Evolutionary conservation across 2,888 invertebrate species (phyloP), one percentile per base, ranked within the genome.

Genomic region (Baccha elongata): DNA sequence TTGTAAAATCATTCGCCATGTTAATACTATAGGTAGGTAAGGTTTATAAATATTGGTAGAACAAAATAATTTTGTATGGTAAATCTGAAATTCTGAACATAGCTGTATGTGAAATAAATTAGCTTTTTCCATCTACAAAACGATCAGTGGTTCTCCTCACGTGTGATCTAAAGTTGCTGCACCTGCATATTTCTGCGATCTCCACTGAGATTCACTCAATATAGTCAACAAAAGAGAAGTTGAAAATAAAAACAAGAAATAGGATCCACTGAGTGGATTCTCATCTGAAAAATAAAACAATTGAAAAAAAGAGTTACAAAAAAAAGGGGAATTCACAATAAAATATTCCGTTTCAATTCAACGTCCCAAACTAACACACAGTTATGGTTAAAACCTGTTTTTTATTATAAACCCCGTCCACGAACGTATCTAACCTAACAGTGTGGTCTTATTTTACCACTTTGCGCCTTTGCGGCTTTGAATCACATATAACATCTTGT

Each of bases 361-460:
- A n/a, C n/a, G 5, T 4, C 23, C 23, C 23, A 3, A 23, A 23
- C 29, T 44, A 19, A 58, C 35, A 67, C 65, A 72, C 7, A 11
- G 10, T 40, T 11, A 50, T 26, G 21, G 58, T 10, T 46, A 52
- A 53, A 73, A 79, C 79, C 79, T 73, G 79, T 79, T 78, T 64
- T 64, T 13, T 21, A 13, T 35, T 15, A n/a, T n/a, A 32, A 17
- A n/a, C n/a, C n/a, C n/a, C n/a, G n/a, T n/a, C 10, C 35, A 1
- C 17, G 11, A 29, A 8, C 35, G 1, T 8, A n/a, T 21, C 52
- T 6, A 7, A 35, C 19, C 19, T 19, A 32, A 21, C 53, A 53
- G 5, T 53, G 26, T 74, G 58, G 58, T 17, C 23, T 50, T 40
- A 11, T 46, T 48, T 35, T 64, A 26, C 7, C 35, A 21, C 46